Evolutionary conservation across 2,888 invertebrate species (phyloP).

Genomic region (Papilio elwesi): DNA sequence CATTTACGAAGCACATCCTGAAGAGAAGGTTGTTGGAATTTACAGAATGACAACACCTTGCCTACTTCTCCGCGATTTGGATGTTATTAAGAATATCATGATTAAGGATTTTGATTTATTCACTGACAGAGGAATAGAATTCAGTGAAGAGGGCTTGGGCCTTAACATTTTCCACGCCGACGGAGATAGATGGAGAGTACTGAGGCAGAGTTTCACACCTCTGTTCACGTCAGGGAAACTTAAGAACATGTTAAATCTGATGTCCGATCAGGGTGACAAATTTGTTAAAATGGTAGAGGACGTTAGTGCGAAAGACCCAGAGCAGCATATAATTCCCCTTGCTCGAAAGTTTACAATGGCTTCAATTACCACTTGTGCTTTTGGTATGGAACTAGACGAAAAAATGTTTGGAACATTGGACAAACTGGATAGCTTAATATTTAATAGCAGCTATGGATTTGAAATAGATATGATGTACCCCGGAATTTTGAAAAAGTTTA

Average conservation of each 20-base stretch:
- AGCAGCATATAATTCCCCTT: neutral
- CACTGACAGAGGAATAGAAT: neutral
- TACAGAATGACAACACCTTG: slow-evolving; percentile 9
- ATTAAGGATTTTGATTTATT: slow-evolving; percentile 4
- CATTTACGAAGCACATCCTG: neutral
- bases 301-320: neutral
- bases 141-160: neutral
- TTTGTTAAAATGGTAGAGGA: neutral
- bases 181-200: slow-evolving; percentile 4
- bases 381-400: neutral
- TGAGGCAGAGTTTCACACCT: neutral
- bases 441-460: neutral
- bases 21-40: slow-evolving; percentile 4
- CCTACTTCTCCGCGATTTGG: neutral
- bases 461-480: slow-evolving; percentile 4
- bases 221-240: slow-evolving; percentile 9
- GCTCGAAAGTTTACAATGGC: slow-evolving; percentile 8
- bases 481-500: neutral
- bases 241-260: neutral
- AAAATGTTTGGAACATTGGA: neutral
- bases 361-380: neutral
- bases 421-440: neutral
- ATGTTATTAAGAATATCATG: neutral
- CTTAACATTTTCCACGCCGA: slow-evolving; percentile 5
- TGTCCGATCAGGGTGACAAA: slow-evolving; percentile 1